Evolutionary conservation across 1,140 invertebrate genomes (phyloP).

Genomic region (Neodiprion pinetum): DNA sequence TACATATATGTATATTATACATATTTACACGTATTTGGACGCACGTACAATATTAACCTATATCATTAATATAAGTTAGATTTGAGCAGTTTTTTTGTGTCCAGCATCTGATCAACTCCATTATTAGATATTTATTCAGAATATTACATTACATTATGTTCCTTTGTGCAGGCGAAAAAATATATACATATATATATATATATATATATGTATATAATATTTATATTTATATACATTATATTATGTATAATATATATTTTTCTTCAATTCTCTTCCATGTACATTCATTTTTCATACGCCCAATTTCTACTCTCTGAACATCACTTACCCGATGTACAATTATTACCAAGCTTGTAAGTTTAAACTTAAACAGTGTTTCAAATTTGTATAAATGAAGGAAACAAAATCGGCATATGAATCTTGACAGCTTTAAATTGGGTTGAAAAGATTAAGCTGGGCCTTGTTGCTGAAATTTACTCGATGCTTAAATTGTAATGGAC

Average conservation of each 20-base stretch:
- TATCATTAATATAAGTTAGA: background rate
- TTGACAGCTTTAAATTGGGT: no score
- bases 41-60: background rate
- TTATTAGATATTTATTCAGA: constrained; percentile 3
- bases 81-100: background rate
- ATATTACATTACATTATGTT: background rate
- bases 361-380: no score
- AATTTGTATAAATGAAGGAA: no score
- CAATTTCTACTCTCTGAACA: background rate
- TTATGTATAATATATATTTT: background rate
- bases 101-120: background rate
- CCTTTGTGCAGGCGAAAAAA: no score
- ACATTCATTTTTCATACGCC: background rate
- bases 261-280: background rate
- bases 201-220: background rate
- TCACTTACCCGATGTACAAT: no score
- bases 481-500: no score
- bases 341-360: no score
- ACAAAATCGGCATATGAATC: no score
- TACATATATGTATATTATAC: background rate
- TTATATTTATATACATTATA: background rate
- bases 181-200: background rate
- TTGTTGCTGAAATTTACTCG: no score
- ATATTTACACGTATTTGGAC: background rate
- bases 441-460: no score